phyloP scores from a whole-genome alignment of 92 coral and sea anemone genomes.

The Ricordea florida region DNA sequence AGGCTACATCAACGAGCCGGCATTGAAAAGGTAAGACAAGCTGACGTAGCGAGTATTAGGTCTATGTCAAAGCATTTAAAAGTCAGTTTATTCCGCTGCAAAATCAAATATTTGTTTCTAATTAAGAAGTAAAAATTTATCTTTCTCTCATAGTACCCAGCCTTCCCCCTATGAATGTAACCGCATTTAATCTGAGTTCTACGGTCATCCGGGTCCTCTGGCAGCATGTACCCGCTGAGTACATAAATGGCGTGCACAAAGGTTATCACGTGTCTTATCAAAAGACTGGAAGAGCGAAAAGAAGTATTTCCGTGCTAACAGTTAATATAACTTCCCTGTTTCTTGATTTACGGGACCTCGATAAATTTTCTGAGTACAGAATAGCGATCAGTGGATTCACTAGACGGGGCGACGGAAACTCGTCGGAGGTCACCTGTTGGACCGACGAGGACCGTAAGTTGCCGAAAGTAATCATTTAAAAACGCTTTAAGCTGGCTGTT shows the following conservation, averaged over 20 bases:
- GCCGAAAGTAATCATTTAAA: too few relatives aligned
- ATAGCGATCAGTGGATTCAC: conserved; percentile 42
- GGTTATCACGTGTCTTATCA: conserved; percentile 69
- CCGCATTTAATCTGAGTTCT: conserved; percentile 39
- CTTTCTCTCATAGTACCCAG: conserved; percentile 51
- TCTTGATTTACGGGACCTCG: conserved; percentile 3
- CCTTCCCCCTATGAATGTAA: conserved; percentile 35
- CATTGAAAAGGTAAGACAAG: too few relatives aligned
- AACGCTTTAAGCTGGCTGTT: too few relatives aligned
- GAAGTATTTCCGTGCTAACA: conserved; percentile 2
- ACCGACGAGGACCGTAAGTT: conserved; percentile 60
- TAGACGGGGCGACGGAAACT: conserved; percentile 43
- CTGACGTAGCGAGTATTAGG: too few relatives aligned
- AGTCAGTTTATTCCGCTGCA: too few relatives aligned
- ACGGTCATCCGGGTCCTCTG: conserved; percentile 52
- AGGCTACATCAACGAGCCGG: too few relatives aligned
- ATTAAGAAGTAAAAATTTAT: not conserved
- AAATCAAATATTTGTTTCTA: not conserved
- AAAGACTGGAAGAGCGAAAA: not conserved
- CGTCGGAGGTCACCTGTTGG: conserved; percentile 19
- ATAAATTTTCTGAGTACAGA: conserved; percentile 35
- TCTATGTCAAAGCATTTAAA: too few relatives aligned
- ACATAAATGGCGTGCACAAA: conserved; percentile 33
- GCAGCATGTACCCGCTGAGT: conserved; percentile 54
- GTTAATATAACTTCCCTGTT: not conserved